phyloP scores from a whole-genome alignment of 2,888 invertebrate species.

The Rhamnusium bicolor region DNA sequence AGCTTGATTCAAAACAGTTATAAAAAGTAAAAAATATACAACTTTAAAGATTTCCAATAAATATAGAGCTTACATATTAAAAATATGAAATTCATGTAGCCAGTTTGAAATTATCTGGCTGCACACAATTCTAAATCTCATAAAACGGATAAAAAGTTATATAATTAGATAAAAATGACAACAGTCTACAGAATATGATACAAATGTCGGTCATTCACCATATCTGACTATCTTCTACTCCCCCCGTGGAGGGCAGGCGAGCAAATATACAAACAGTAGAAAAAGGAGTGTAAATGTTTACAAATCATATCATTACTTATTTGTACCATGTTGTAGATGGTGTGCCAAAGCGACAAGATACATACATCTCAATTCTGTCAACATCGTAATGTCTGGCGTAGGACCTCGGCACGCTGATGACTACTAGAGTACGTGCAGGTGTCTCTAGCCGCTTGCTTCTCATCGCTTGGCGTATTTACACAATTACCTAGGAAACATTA shows the following conservation, averaged over 20 bases:
- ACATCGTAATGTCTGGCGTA: constrained; percentile 21
- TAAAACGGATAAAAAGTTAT: constrained; percentile 68
- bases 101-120: constrained; percentile 66
- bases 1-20: constrained; percentile 68
- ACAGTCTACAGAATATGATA: constrained; percentile 70
- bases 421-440: constrained; percentile 37
- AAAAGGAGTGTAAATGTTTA: constrained; percentile 72
- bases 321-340: constrained; percentile 72
- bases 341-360: constrained; percentile 54
- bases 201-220: constrained; percentile 62
- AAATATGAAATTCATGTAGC: constrained; percentile 67
- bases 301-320: constrained; percentile 71
- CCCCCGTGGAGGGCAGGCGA: constrained; percentile 64
- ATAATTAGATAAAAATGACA: constrained; percentile 69
- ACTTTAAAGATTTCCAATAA: constrained; percentile 69
- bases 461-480: constrained; percentile 66
- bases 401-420: constrained; percentile 16
- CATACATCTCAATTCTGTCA: constrained; percentile 17
- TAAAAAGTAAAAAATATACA: constrained; percentile 71
- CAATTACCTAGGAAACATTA: constrained; percentile 69
- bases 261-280: constrained; percentile 71
- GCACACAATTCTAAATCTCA: constrained; percentile 66
- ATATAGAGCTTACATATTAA: constrained; percentile 69
- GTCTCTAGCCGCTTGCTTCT: constrained; percentile 43
- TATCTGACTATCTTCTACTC: constrained; percentile 61